These are phyloP conservation scores for Vimba vimba DNA, from an alignment of 2,113 vertebrate species.

Conservation along the genomic window DNA sequence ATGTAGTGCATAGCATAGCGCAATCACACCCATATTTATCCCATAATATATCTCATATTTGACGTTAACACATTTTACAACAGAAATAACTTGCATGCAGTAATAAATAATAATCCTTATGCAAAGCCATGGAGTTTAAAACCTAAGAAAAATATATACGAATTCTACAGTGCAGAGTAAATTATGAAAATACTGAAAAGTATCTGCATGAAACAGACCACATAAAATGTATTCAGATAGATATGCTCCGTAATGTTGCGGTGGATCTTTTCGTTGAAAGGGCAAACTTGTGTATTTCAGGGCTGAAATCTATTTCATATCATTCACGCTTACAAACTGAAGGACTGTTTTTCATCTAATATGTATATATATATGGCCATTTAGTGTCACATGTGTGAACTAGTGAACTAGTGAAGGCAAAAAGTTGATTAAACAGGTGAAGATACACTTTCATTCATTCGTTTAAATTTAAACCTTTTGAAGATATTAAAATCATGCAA, in stretches of 20 bases:
- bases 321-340: neutral
- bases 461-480: neutral
- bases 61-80: neutral
- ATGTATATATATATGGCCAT: no score
- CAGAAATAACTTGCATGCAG: neutral
- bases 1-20: neutral
- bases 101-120: neutral
- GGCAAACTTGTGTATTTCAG: neutral
- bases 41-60: neutral
- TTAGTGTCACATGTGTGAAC: neutral
- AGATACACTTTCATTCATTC: neutral
- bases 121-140: no score
- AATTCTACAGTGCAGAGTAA: no score
- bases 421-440: neutral
- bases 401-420: neutral
- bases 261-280: no score
- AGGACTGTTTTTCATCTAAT: neutral
- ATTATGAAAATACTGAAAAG: no score
- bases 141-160: no score
- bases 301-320: neutral
- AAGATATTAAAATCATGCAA: neutral
- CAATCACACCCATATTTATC: no score
- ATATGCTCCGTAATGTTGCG: no score
- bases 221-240: no score
- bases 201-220: no score